These are phyloP conservation scores for Nerophis lumbriciformis DNA, from an alignment of 2,113 vertebrate species.

Conservation along the genomic window DNA sequence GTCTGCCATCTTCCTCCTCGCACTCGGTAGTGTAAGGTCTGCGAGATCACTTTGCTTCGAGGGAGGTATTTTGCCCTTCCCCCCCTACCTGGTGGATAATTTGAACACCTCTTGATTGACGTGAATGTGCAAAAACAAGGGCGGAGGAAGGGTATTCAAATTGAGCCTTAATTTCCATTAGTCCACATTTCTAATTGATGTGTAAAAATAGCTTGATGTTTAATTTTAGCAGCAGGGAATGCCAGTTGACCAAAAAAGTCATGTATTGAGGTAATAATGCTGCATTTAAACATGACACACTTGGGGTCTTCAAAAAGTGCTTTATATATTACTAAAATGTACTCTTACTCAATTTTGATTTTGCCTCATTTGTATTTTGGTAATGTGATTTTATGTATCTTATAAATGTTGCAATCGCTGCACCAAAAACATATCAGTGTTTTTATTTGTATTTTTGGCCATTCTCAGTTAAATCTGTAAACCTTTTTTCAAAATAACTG, in stretches of 20 bases:
- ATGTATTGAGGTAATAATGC: conserved; percentile 5
- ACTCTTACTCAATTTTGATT: neutral
- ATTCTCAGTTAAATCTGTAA: neutral
- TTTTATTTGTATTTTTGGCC: neutral
- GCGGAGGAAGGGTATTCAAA: no score
- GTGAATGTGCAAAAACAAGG: no score
- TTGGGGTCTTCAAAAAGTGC: no score
- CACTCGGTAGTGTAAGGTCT: no score
- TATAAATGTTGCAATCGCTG: conserved; percentile 2
- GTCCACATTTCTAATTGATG: neutral
- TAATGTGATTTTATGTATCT: conserved; percentile 35
- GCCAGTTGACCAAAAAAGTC: conserved; percentile 20
- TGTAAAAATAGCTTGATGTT: conserved; percentile 2
- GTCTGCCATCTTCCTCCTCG: no score
- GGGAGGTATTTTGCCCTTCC: no score
- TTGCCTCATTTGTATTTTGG: conserved; percentile 1
- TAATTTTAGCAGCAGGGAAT: conserved; percentile 33
- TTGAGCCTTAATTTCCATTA: neutral
- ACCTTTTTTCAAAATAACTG: no score
- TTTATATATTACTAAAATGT: neutral
- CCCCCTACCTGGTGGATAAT: no score
- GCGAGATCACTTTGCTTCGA: no score
- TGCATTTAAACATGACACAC: neutral
- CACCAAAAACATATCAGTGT: conserved; percentile 6
- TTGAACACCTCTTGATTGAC: no score